Percentiles rank a stretch among this genome's conserved stretches.
Conservation (phyloP, 2,888 invertebrate species). For the Podotricha telesiphe region DNA sequence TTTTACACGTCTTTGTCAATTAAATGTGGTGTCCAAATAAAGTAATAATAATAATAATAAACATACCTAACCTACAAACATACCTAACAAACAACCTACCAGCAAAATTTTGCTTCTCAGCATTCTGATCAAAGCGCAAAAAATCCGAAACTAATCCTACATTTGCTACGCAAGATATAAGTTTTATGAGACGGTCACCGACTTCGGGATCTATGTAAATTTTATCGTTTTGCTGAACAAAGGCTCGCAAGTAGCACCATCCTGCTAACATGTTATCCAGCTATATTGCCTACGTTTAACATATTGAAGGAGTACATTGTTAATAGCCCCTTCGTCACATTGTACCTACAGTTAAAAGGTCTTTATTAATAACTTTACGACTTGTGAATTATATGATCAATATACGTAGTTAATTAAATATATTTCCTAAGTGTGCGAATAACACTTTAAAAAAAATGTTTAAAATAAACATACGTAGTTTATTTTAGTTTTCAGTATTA, state of each 20-base stretch:
- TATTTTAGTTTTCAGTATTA: not conserved
- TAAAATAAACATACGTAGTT: not conserved
- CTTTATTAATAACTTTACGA: not conserved
- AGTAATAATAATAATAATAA: not conserved
- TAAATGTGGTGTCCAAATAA: too few species aligned
- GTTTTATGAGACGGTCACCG: constrained; percentile 57
- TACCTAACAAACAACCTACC: not conserved
- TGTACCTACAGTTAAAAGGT: not conserved
- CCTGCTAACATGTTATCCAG: constrained; percentile 24
- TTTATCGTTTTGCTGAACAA: constrained; percentile 59
- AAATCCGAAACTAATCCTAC: constrained; percentile 33
- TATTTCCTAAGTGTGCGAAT: too few species aligned
- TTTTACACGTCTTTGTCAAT: too few species aligned
- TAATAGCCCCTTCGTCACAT: not conserved
- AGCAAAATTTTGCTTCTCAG: not conserved
- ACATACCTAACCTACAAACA: not conserved
- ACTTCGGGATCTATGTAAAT: constrained; percentile 66
- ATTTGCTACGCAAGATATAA: constrained; percentile 42
- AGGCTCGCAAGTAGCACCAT: constrained; percentile 13
- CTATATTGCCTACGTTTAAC: constrained; percentile 11
- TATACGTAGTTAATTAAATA: not conserved
- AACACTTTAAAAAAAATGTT: too few species aligned
- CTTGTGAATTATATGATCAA: not conserved
- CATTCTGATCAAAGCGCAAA: constrained; percentile 11
- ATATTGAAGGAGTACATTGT: constrained; percentile 12